Evolutionary conservation across 2,888 invertebrate genomes (phyloP).

Genomic region (Euzophera pinguis): DNA sequence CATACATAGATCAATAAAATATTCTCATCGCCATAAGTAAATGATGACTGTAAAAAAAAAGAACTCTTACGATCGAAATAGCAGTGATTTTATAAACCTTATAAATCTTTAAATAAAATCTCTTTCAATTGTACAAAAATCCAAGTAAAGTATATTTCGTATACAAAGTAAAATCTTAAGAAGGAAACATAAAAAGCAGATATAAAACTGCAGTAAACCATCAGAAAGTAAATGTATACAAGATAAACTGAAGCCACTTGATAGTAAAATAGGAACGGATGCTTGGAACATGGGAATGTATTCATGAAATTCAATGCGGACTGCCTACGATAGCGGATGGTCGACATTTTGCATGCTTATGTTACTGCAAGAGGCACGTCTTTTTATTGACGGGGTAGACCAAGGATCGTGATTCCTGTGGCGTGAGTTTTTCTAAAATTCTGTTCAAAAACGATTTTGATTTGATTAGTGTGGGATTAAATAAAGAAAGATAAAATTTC

Average conservation of each 20-base stretch:
- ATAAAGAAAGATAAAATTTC: too few relatives aligned
- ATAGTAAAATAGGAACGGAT: slow-evolving; percentile 8
- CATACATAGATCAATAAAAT: too few relatives aligned
- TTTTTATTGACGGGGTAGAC: background rate
- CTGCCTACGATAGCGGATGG: slow-evolving; percentile 9
- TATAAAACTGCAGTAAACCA: background rate
- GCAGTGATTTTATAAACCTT: too few relatives aligned
- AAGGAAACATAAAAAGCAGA: background rate
- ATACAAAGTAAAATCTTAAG: background rate
- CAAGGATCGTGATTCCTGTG: too few relatives aligned
- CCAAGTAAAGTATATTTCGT: background rate
- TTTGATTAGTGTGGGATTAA: too few relatives aligned
- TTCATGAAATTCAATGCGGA: slow-evolving; percentile 22
- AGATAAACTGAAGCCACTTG: slow-evolving; percentile 11
- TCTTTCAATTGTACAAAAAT: background rate
- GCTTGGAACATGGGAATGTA: slow-evolving; percentile 15
- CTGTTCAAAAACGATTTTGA: too few relatives aligned
- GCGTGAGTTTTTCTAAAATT: too few relatives aligned
- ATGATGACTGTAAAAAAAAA: too few relatives aligned
- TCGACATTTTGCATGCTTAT: slow-evolving; percentile 3
- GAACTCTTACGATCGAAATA: too few relatives aligned
- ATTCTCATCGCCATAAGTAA: too few relatives aligned
- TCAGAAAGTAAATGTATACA: slow-evolving; percentile 21
- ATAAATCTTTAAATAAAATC: background rate
- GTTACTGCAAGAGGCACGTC: background rate